phyloP scores from a whole-genome alignment of 2,113 vertebrate genomes.

The Theropithecus gelada region DNA sequence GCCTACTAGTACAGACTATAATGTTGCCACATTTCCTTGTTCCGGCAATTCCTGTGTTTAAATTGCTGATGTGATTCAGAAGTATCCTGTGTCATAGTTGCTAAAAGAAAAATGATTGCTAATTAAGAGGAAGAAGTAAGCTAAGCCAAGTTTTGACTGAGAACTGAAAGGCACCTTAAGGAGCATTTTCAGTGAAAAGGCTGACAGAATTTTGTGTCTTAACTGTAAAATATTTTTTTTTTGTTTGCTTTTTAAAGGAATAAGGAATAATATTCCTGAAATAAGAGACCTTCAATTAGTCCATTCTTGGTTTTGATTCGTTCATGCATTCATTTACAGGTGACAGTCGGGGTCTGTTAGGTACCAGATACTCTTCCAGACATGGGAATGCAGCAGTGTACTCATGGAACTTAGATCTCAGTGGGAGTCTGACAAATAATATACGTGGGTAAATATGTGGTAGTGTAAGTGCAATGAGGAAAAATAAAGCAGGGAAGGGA shows the following conservation, averaged over 20 bases:
- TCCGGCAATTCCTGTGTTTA: constrained; percentile 25
- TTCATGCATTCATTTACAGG: background rate
- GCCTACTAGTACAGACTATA: background rate
- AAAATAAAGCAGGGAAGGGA: background rate
- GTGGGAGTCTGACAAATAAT: background rate
- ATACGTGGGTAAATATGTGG: background rate
- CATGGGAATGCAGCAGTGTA: background rate
- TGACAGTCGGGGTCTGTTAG: background rate
- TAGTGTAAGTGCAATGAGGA: background rate
- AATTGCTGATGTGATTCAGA: constrained; percentile 49
- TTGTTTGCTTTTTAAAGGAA: background rate
- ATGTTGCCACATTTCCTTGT: constrained; percentile 61
- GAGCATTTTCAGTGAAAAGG: background rate
- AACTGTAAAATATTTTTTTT: background rate
- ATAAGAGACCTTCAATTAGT: background rate
- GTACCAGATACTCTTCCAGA: background rate
- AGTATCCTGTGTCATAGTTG: background rate
- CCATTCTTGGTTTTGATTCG: constrained; percentile 3
- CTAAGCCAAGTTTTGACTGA: background rate
- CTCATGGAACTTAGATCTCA: background rate
- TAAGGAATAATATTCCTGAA: background rate
- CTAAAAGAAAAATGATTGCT: background rate
- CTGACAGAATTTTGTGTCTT: background rate
- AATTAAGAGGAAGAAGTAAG: background rate
- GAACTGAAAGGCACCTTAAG: background rate